Evolutionary conservation across 2,113 vertebrate genomes (phyloP).

Genomic region (Carlito syrichta): DNA sequence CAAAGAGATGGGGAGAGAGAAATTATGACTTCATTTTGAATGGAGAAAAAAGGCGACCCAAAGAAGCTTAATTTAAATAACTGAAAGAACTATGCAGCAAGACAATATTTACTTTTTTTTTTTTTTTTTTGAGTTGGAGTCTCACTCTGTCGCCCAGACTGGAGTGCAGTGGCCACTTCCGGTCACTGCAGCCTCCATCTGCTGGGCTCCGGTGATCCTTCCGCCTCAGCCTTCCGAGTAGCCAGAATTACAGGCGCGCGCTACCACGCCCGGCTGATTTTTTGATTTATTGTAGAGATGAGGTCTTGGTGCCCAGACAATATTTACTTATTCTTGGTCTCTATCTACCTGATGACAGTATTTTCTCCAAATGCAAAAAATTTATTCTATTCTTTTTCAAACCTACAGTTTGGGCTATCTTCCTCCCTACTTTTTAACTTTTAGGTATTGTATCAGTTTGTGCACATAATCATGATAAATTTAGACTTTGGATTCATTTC

Average conservation of each 20-base stretch:
- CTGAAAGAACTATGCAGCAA: neutral
- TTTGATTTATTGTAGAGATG: no score
- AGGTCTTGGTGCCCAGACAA: no score
- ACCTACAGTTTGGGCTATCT: neutral
- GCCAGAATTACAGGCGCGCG: no score
- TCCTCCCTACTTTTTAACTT: neutral
- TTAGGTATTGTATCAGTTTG: neutral
- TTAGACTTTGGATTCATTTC: neutral
- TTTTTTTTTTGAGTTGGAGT: no score
- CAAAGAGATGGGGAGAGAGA: neutral
- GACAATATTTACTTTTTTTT: conserved; percentile 10
- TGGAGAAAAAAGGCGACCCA: neutral
- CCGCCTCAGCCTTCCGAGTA: no score
- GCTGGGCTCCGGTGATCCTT: no score
- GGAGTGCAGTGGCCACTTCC: no score
- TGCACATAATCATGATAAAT: neutral
- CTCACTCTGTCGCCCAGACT: no score
- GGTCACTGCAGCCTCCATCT: no score
- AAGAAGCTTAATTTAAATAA: neutral
- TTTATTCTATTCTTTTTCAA: neutral
- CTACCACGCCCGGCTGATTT: no score
- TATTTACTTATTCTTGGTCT: neutral
- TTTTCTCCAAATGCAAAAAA: neutral
- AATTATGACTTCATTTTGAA: neutral
- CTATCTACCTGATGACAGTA: neutral